Base-by-base conservation (phyloP, 2,797 vertebrate species). In the Mormyrus hasselquistii region DNA sequence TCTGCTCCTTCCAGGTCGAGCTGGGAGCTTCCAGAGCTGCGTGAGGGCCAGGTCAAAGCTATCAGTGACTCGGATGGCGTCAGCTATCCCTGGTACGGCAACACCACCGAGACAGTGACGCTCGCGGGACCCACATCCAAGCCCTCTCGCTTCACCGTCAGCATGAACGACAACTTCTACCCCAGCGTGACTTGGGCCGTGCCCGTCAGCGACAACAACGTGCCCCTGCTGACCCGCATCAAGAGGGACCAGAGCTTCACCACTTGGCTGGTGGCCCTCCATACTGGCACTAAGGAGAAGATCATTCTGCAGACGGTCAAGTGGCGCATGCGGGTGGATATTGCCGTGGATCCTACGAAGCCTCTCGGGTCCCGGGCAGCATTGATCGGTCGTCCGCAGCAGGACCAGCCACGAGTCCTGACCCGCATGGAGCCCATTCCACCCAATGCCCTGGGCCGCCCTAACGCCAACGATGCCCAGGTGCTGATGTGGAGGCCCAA, bases 121-220 rank as follows among this genome's bases (percentile, higher is more conserved):
- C 94, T 99, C 87, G 96, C 97, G 0, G 98, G 98, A 53, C 98
- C 98, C 90, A 99, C 97, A 5, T 97, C 96, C 94, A 99, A 98
- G 93, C 97, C 97, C 34, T 98, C 97, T 90, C 97, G 98, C 93
- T 98, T 99, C 94, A 96, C 97, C 0, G 97, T 99, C 93, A 98
- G 98, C 96, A 99, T 99, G 98, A 99, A 99, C 12, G 98, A 99
- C 95, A 99, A 99, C 93, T 99, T 99, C 93, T 99, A 99, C 93
- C 98, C 98, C 83, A 99, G 98, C 0, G 98, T 99, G 93, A 99
- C 98, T 0, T 99, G 98, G 98, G 98, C 98, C 0, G 98, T 99
- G 90, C 98, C 98, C 0, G 98, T 99, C 93, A 99, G 98, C 14
- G 97, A 99, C 95, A 99, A 97, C 92, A 99, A 98, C 1, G 96